Percentiles rank a stretch among this genome's conserved stretches.
Conservation (phyloP, 2,113 vertebrate genomes). For the Bungarus multicinctus region DNA sequence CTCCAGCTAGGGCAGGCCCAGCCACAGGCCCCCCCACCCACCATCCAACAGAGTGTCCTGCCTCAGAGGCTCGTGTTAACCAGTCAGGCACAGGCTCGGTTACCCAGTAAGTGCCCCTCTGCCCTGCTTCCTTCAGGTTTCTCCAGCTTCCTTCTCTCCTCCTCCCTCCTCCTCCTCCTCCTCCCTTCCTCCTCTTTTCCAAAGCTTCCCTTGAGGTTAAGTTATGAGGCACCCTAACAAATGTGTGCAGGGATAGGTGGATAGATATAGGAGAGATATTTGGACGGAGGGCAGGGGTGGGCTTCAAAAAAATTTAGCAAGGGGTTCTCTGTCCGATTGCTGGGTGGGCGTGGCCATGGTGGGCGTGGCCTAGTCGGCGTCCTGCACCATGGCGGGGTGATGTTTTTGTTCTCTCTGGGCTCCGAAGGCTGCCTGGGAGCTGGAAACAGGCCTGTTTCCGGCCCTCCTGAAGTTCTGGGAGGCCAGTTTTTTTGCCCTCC, state of each 20-base stretch:
- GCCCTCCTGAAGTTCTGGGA: too few species aligned
- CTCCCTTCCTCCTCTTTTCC: conserved; percentile 22
- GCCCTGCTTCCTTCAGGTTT: neutral
- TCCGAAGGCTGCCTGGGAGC: too few species aligned
- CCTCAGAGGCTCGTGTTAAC: conserved; percentile 96
- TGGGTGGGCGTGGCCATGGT: too few species aligned
- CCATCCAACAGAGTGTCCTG: conserved; percentile 83
- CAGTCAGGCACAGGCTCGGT: conserved; percentile 97
- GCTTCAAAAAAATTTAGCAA: too few species aligned
- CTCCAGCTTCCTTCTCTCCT: neutral
- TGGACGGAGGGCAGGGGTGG: neutral
- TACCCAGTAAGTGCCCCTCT: conserved; percentile 96
- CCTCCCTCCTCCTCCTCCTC: conserved; percentile 49
- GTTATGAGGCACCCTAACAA: conserved; percentile 64
- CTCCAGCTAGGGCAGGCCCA: conserved; percentile 76
- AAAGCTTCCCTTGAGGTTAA: conserved; percentile 60
- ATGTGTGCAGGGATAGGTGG: conserved; percentile 61
- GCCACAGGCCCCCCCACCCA: conserved; percentile 78
- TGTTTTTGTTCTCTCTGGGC: too few species aligned
- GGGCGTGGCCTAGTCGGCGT: too few species aligned
- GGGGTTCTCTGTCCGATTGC: too few species aligned
- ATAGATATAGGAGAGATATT: neutral
- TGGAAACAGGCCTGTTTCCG: too few species aligned
- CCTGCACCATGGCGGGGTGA: too few species aligned
- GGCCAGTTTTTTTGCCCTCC: too few species aligned